Base-by-base conservation (phyloP, 2,113 vertebrate species). In the Passer domesticus region DNA sequence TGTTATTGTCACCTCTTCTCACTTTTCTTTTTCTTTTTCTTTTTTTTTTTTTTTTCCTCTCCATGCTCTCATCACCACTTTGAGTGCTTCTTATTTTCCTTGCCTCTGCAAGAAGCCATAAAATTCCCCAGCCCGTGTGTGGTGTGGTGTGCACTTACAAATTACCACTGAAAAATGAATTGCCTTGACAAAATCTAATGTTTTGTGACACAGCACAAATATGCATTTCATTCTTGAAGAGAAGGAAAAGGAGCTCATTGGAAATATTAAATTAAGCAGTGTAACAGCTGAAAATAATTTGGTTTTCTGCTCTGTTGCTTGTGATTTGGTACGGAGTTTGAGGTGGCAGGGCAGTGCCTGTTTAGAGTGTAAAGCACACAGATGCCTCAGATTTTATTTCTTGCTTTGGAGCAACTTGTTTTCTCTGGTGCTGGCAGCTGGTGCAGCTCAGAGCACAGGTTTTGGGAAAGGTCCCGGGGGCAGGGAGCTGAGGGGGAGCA, bases 201-300 rank as follows among this genome's bases (percentile, higher is more conserved):
- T 98, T 98, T 98, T 98, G 98, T 98, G 98, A 99, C 99, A 99
- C 98, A 98, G 97, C 98, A 98, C 98, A 98, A 99, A 98, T 98
- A 98, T 97, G 98, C 97, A 97, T 98, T 98, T 98, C 97, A 98
- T 96, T 97, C 98, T 97, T 97, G 96, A 98, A 98, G 98, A 97
- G 97, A 89, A 95, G 96, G 97, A 97, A 97, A 96, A 98, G 98
- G 98, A 97, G 96, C 98, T 99, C 98, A 97, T 98, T 98, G 98
- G 98, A 99, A 99, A 99, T 99, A 99, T 99, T 99, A 99, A 99
- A 99, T 99, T 99, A 99, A 99, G 99, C 98, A 98, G 98, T 98
- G 98, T 98, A 98, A 98, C 98, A 99, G 98, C 98, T 98, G 98
- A 98, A 98, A 98, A 99, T 99, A 99, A 99, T 99, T 99, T 98